A percentile compares a stretch with the other conserved stretches of the same genome.
phyloP scores from a whole-genome alignment of 53 echinoderm and acorn worm genomes.

The Zoroaster sp. region DNA sequence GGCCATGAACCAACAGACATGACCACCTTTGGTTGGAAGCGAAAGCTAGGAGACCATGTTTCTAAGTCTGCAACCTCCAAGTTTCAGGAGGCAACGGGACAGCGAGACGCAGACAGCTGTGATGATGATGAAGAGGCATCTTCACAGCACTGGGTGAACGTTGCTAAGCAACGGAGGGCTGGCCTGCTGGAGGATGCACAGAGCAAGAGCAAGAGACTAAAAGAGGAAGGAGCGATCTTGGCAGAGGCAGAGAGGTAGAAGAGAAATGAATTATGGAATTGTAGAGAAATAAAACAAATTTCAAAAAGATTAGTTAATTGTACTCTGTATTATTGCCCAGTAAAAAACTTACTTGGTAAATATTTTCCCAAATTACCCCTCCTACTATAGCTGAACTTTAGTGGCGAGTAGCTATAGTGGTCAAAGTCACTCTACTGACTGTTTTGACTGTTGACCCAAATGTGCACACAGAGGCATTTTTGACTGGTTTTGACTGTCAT shows the following conservation, averaged over 20 bases:
- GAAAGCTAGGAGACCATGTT: conserved; percentile 72
- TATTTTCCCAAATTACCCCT: too few species aligned
- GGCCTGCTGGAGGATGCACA: conserved; percentile 73
- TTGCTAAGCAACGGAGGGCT: conserved; percentile 75
- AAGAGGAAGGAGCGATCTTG: conserved; percentile 74
- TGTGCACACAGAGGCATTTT: too few species aligned
- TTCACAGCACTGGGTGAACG: conserved; percentile 28
- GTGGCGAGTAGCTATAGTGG: too few species aligned
- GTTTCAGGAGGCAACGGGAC: conserved; percentile 55
- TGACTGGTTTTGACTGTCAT: too few species aligned
- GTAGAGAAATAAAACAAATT: too few species aligned
- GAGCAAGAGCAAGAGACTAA: conserved; percentile 76
- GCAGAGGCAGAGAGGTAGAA: conserved; percentile 90
- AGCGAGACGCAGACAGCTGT: neutral
- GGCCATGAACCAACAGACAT: conserved; percentile 29
- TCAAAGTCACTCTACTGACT: too few species aligned
- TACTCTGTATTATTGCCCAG: too few species aligned
- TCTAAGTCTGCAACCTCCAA: conserved; percentile 61
- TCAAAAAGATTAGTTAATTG: too few species aligned
- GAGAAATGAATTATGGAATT: neutral
- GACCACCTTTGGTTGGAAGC: conserved; percentile 96
- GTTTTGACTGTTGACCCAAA: too few species aligned
- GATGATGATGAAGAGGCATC: conserved; percentile 26
- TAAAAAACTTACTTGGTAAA: too few species aligned
- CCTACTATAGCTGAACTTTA: too few species aligned